Percentiles rank a stretch among this genome's conserved stretches.
These are phyloP conservation scores for Hirundo rustica DNA, from an alignment of 2,797 vertebrate genomes.

Conservation along the genomic window DNA sequence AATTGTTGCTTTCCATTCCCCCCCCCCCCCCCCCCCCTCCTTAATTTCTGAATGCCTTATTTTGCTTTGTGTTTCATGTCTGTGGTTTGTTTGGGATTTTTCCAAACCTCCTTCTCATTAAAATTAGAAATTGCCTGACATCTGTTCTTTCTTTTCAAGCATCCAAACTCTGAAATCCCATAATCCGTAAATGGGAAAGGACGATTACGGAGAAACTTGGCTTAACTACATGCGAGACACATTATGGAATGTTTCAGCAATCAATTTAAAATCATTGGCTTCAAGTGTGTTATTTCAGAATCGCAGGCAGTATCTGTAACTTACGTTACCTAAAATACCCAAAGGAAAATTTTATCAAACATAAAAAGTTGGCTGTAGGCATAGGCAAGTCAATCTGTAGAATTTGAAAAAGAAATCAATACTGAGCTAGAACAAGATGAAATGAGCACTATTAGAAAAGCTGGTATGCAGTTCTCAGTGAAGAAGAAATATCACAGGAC, in stretches of 20 bases:
- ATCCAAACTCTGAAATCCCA: neutral
- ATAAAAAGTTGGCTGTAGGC: neutral
- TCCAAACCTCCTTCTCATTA: neutral
- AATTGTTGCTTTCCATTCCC: neutral
- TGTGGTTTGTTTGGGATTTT: neutral
- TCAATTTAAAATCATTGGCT: neutral
- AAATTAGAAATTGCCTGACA: neutral
- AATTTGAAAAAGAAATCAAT: neutral
- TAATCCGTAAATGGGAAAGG: conserved; percentile 17
- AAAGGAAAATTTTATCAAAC: neutral
- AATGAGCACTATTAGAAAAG: neutral
- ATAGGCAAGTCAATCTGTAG: neutral
- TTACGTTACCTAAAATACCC: neutral
- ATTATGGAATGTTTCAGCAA: neutral
- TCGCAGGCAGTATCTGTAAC: neutral
- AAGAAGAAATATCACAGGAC: neutral
- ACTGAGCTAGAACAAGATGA: neutral
- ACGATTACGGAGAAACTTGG: neutral
- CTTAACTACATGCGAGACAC: neutral
- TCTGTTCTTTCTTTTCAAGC: neutral
- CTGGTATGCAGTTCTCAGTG: neutral
- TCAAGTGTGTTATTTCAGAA: neutral
- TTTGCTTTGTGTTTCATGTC: neutral
- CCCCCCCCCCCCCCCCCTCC: too few relatives aligned
- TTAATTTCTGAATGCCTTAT: neutral